phyloP scores from a whole-genome alignment of 2,888 invertebrate species.

The Agrotis puta region DNA sequence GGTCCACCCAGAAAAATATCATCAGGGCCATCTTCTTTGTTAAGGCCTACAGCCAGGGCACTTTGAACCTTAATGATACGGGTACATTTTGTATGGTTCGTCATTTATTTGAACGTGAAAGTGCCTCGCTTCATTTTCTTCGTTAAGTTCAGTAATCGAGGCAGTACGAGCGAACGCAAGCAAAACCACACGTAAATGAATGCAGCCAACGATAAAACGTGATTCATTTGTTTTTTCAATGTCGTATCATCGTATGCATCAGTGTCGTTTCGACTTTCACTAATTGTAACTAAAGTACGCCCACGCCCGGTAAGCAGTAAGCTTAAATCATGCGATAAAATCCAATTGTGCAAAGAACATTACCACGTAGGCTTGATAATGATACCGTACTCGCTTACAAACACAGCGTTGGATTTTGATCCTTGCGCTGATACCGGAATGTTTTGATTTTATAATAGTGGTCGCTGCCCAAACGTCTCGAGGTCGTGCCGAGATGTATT shows the following conservation, averaged over 20 bases:
- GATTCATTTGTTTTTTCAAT: constrained; percentile 57
- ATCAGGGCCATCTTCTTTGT: too few species aligned
- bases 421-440: constrained; percentile 52
- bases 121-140: constrained; percentile 15
- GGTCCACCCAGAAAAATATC: too few species aligned
- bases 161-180: constrained; percentile 15
- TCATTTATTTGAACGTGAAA: constrained; percentile 34
- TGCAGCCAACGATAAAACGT: constrained; percentile 39
- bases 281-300: constrained; percentile 61
- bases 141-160: constrained; percentile 23
- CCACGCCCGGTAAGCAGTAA: constrained; percentile 34
- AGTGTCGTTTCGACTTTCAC: constrained; percentile 61
- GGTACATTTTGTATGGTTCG: neutral
- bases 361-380: constrained; percentile 54
- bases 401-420: constrained; percentile 64
- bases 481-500: constrained; percentile 76
- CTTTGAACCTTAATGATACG: neutral
- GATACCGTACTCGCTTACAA: constrained; percentile 30
- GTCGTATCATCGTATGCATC: constrained; percentile 53
- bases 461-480: constrained; percentile 62
- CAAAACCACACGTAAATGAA: constrained; percentile 28
- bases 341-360: constrained; percentile 62
- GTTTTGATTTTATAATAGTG: constrained; percentile 44
- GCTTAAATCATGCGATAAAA: constrained; percentile 62
- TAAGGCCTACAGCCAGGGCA: too few species aligned